Base-by-base conservation (phyloP, 2,797 vertebrate species). In the Gallinago nigripennis region DNA sequence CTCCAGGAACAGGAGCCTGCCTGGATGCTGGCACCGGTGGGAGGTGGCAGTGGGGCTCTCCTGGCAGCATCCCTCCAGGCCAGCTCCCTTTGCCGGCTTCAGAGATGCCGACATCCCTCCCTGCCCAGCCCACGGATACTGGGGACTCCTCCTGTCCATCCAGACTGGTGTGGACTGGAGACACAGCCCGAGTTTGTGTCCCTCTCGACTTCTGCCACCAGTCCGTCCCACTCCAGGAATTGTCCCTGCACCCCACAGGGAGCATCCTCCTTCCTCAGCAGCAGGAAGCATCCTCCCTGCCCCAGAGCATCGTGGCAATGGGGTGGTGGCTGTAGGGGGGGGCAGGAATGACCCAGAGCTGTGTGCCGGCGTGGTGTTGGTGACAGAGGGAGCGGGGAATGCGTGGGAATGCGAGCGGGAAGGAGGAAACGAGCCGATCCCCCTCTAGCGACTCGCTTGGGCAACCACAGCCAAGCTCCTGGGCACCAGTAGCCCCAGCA, bases 401-500 rank as follows among this genome's bases (percentile, higher is more conserved):
- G 70, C 24, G 0, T 35, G 94, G 81, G 85, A 64, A 51, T 0
- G 58, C 0, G 8, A 65, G 20, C 2, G 4, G 39, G 58, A 43
- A 18, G 5, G 6, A 81, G 80, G 11, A 9, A 60, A 56, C 7
- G 69, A 37, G 66, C 60, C 28, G 66, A 78, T 84, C 95, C 79
- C 96, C 96, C 92, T 93, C 94, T 97, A 97, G 96, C 28, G 96
- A 91, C 94, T 43, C 25, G 4, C 8, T 33, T 23, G 16, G 39
- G 94, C 73, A 91, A 88, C 1, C 82, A 81, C 96, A 96, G 61
- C 53, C 66, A 6, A 11, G 66, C 65, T 30, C 2, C 71, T 6
- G 65, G 25, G 33, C 18, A 14, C 3, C 75, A 3, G 57, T 3
- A 81, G 77, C 68, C 18, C 50, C 71, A 9, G 73, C 46, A 54